phyloP scores from a whole-genome alignment of 2,797 vertebrate species.

The Anableps anableps region DNA sequence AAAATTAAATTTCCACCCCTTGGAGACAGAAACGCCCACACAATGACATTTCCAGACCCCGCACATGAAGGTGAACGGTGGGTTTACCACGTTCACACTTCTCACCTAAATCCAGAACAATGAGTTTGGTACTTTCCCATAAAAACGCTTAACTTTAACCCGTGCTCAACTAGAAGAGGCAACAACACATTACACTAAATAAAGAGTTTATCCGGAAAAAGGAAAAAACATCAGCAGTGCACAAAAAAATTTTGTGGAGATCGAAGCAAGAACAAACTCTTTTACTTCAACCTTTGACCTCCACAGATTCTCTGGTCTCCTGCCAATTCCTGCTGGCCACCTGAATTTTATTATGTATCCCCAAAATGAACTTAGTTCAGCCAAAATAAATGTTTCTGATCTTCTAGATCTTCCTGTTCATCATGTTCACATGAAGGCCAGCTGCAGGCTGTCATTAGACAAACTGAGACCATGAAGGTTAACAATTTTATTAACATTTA shows the following conservation, averaged over 20 bases:
- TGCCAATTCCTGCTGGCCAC: background rate
- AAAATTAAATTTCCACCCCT: slow-evolving; percentile 16
- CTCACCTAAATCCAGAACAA: slow-evolving; percentile 79
- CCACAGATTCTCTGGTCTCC: background rate
- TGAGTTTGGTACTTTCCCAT: slow-evolving; percentile 64
- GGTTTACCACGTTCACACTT: slow-evolving; percentile 46
- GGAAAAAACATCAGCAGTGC: slow-evolving; percentile 21
- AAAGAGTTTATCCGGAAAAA: slow-evolving; percentile 39
- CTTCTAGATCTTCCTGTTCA: background rate
- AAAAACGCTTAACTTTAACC: slow-evolving; percentile 33
- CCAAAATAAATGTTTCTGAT: background rate
- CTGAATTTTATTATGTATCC: background rate
- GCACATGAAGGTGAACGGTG: slow-evolving; percentile 60
- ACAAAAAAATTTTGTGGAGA: background rate
- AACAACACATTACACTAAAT: slow-evolving; percentile 51
- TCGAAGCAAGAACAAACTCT: background rate
- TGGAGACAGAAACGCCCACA: slow-evolving; percentile 18
- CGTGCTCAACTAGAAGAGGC: slow-evolving; percentile 47
- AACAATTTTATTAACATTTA: background rate
- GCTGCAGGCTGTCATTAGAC: background rate
- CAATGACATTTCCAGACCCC: slow-evolving; percentile 66
- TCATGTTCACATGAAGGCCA: background rate
- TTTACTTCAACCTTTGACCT: background rate
- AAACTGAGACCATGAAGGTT: background rate
- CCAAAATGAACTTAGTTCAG: background rate